Percentiles rank a stretch among this genome's conserved stretches.
phyloP scores from a whole-genome alignment of 2,888 invertebrate species.

The Acanthosepion pharaonis region DNA sequence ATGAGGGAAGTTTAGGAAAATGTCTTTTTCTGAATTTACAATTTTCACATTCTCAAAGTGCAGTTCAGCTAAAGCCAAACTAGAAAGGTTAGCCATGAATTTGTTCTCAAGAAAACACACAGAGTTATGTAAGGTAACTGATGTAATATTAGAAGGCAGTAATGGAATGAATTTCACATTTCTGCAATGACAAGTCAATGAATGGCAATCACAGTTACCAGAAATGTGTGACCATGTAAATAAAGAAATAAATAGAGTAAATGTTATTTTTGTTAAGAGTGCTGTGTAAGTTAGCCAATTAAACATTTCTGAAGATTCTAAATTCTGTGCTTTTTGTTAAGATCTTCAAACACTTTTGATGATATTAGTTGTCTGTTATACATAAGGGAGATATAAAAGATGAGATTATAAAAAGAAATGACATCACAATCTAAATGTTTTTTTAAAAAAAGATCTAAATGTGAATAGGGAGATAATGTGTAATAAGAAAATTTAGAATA shows the following conservation, averaged over 20 bases:
- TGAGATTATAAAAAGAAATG: too few species aligned
- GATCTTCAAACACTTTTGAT: neutral
- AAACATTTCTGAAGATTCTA: neutral
- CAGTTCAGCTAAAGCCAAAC: neutral
- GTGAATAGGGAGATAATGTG: too few species aligned
- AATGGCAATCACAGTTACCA: neutral
- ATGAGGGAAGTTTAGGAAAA: neutral
- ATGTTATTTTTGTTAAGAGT: neutral
- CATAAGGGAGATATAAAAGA: too few species aligned
- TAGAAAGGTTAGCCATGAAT: slow-evolving; percentile 18
- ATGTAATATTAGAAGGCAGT: neutral
- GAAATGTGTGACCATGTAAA: neutral
- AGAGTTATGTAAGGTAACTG: neutral
- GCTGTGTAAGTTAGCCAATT: neutral
- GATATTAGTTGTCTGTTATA: neutral
- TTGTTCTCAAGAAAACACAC: neutral
- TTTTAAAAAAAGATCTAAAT: too few species aligned
- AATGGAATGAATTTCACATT: neutral
- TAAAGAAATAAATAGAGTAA: neutral
- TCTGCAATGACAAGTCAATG: neutral
- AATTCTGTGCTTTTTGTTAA: neutral
- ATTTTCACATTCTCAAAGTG: neutral
- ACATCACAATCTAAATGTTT: too few species aligned
- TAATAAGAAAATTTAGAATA: too few species aligned
- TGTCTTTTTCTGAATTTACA: neutral